Base-by-base conservation (phyloP, 30 jellyfish, hydroid and myxozoan genomes). In the Chironex yamaguchii region DNA sequence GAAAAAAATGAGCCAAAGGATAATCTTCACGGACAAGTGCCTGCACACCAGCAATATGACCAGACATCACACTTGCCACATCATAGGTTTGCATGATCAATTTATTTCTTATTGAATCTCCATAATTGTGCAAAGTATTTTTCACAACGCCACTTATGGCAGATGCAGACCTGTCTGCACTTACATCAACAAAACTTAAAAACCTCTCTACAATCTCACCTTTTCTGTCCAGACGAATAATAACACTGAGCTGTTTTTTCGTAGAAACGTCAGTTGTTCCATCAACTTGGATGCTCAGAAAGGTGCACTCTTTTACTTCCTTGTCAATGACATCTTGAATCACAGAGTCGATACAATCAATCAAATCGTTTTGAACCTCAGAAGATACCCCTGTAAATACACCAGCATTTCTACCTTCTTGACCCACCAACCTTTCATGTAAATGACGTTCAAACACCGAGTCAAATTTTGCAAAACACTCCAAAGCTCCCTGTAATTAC, bases 321-420 rank as follows among this genome's bases (percentile, higher is more conserved):
- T 33, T 36, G 6, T 65, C 76, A 65, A 81, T 67, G 11, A 34
- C 50, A 31, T 81, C 92, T 31, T 36, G 76, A 49, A 67, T 49
- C 23, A 67, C 68, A 20, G 32, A 24, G 36, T 62, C 86, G 0
- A 65, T 24, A 35, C 75, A 64, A 4, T 63, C 63, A n/a, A 62
- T 81, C 62, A 65, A 75, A 79, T 79, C 92, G 49, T 81, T 81
- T 29, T 81, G 78, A 23, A 50, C 66, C 12, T 81, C 92, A n/a
- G 92, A 74, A 33, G 92, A 81, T 13, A 67, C 86, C 49, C 92
- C 92, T 4, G 92, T 81, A 36, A 64, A 81, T n/a, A 42, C 82
- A 35, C 90, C 82, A 34, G 32, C 83, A 28, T 4, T 23, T 24
- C 90, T 30, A 23, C 83, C 63, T 29, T 54, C 92, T 13, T 26